Base-by-base conservation (phyloP, 1,140 invertebrate species). In the Scylla paramamosain region DNA sequence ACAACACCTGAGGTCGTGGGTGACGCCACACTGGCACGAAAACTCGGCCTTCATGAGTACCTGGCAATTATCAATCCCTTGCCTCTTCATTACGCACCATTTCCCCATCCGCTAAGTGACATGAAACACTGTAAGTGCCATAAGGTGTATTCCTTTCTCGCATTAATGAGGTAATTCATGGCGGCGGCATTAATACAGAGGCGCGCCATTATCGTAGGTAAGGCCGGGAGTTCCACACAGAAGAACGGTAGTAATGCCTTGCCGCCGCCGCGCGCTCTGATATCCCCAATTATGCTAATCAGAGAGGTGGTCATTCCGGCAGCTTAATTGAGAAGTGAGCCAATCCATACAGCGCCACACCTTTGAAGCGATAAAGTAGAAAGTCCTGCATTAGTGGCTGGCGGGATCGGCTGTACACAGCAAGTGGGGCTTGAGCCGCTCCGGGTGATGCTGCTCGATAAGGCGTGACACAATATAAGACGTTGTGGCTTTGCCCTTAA, bases 251-350 rank as follows among this genome's bases (percentile, higher is more conserved):
- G 25, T 12, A 7, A n/a, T 0, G 20, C 67, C 25, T 77, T 29
- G 31, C 31, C 12, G 77, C 77, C 20, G 29, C 32, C n/a, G 3
- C 14, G 82, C 39, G n/a, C 82, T 46, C 8, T 31, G 77, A n/a
- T 84, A 84, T 84, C 82, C 39, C 28, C 32, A 84, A 93, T 84
- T 93, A 93, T 93, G 91, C 91, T 84, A 84, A 84, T 84, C 10
- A 84, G 39, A 92, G 77, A 48, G 77, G 32, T 14, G 46, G 77
- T 84, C 45, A 86, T 48, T 93, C 77, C 77, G 6, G 82, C 31
- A 31, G 77, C 77, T 84, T 93, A 46, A 93, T 93, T 93, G 91
- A 48, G 39, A 52, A 31, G 39, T 48, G 32, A 39, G n/a, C 6
- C 25, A 16, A 25, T 25, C 39, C 39, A 39, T 83, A 45, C 32